phyloP scores from a whole-genome alignment of 2,888 invertebrate species.

The Tetheella fluctuosa region DNA sequence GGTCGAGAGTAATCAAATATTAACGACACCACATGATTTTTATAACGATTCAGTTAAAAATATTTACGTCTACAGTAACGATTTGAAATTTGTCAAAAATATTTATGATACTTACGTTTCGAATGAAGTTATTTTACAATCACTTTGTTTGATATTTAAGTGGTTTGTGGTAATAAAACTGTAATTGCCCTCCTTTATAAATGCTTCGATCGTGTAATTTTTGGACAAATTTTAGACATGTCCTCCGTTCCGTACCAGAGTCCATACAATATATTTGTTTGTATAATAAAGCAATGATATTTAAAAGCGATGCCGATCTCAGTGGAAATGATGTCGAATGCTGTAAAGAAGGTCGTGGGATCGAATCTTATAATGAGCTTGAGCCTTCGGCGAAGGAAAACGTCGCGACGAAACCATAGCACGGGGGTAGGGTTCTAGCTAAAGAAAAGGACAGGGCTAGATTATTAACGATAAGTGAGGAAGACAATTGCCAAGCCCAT shows the following conservation, averaged over 20 bases:
- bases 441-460: too few relatives aligned
- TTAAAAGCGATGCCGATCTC: too few relatives aligned
- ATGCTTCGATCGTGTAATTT: not conserved
- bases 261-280: too few relatives aligned
- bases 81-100: constrained; percentile 6
- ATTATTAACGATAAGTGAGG: too few relatives aligned
- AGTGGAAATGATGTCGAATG: too few relatives aligned
- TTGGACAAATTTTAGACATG: not conserved
- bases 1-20: not conserved
- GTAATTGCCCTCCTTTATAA: not conserved
- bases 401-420: too few relatives aligned
- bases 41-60: not conserved
- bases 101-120: not conserved
- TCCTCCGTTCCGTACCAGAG: too few relatives aligned
- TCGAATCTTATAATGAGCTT: too few relatives aligned
- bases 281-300: too few relatives aligned
- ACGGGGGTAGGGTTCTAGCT: too few relatives aligned
- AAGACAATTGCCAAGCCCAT: not conserved
- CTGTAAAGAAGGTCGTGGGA: too few relatives aligned
- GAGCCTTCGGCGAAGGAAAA: too few relatives aligned
- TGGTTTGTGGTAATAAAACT: not conserved
- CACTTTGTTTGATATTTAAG: not conserved
- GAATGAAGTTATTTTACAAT: constrained; percentile 3
- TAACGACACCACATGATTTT: not conserved
- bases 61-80: not conserved